Base-by-base conservation (phyloP, 92 coral and sea anemone species). In the Umimayanthus kanabou region DNA sequence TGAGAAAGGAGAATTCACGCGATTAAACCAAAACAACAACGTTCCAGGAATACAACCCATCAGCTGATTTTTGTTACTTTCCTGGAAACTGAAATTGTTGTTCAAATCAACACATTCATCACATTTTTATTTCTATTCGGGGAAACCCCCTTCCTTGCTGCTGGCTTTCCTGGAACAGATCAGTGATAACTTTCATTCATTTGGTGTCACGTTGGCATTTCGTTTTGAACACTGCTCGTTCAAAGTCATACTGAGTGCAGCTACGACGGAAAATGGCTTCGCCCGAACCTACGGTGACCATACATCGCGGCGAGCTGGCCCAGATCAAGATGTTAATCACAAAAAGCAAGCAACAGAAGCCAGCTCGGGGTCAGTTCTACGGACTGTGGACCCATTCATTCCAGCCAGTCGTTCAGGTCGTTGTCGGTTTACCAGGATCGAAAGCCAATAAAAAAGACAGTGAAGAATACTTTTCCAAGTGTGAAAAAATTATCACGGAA, bases 361-460 rank as follows among this genome's bases (percentile, higher is more conserved):
- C 61, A 73, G 81, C 45, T 5, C 2, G 50, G 20, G 94, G 94
- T 9, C 76, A 87, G 50, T 76, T 92, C 22, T 92, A 81, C 37
- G 94, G 94, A 39, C 70, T 92, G 90, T 92, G 94, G 94, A 92
- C 92, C 42, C 90, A 89, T 6, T 89, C 94, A 1, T 65, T 80
- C 58, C 94, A 89, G 80, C 94, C 94, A 28, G 94, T 92, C 20
- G 28, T 92, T 40, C 94, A 92, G 76, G 69, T 90, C 42, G 89
- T 92, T 47, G 73, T 72, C 30, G 90, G 79, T n/a, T 13, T 30
- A 3, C 23, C 64, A 5, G 66, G 23, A 73, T 10, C 37, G 40
- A 16, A 79, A 79, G 0, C 69, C 39, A 8, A 47, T 1, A 29
- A 42, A 53, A 0, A 18, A 53, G 58, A 53, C 3, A 2, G 14